A percentile compares a stretch with the other conserved stretches of the same genome.
phyloP scores from a whole-genome alignment of 2,113 vertebrate genomes.

The Austrofundulus limnaeus region DNA sequence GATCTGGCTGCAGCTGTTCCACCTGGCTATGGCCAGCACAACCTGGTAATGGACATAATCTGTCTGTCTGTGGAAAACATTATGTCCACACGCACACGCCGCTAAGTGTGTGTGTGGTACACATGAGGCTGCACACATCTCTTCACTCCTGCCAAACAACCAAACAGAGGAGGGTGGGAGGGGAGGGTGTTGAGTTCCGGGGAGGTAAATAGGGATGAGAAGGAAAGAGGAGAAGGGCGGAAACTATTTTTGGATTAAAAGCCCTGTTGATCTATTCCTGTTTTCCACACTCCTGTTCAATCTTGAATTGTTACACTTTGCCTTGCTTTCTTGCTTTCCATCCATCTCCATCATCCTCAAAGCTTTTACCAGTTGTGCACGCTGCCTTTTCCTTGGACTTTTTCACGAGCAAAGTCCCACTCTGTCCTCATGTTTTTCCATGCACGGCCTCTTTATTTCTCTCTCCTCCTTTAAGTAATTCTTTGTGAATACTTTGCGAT shows the following conservation, averaged over 20 bases:
- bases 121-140: slow-evolving; percentile 27
- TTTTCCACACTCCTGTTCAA: slow-evolving; percentile 61
- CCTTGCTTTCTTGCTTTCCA: slow-evolving; percentile 40
- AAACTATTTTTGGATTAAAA: slow-evolving; percentile 72
- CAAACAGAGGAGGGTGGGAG: slow-evolving; percentile 24
- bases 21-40: slow-evolving; percentile 50
- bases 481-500: slow-evolving; percentile 18
- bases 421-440: slow-evolving; percentile 19
- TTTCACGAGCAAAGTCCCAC: slow-evolving; percentile 15
- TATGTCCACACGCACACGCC: slow-evolving; percentile 26
- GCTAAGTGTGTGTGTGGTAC: slow-evolving; percentile 9
- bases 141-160: slow-evolving; percentile 52
- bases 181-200: slow-evolving; percentile 16
- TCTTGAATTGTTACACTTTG: slow-evolving; percentile 59
- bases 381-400: slow-evolving; percentile 24
- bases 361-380: slow-evolving; percentile 45
- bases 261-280: slow-evolving; percentile 71
- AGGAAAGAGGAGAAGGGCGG: slow-evolving; percentile 41
- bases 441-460: slow-evolving; percentile 16
- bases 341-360: slow-evolving; percentile 51
- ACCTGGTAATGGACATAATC: slow-evolving; percentile 62
- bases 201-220: slow-evolving; percentile 45
- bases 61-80: slow-evolving; percentile 55
- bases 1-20: slow-evolving; percentile 67
- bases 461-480: slow-evolving; percentile 24